Evolutionary conservation across 2,888 invertebrate genomes (phyloP).

Genomic region (Mythimna pallens): DNA sequence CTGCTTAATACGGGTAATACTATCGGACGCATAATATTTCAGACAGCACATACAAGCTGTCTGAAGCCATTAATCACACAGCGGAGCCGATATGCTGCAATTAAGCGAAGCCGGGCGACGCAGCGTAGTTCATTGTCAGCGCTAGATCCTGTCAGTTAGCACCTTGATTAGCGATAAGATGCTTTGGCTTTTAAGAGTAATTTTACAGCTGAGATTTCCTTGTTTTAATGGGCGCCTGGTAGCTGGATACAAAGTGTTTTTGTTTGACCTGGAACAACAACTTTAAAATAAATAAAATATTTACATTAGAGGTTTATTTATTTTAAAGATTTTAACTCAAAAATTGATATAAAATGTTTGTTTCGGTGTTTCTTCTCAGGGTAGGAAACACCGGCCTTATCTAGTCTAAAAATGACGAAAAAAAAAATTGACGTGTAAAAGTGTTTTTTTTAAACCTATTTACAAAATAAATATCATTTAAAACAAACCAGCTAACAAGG

Average conservation of each 20-base stretch:
- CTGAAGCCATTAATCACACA: constrained; percentile 72
- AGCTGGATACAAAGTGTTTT: neutral
- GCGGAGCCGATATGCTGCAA: constrained; percentile 72
- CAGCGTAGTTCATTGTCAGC: constrained; percentile 35
- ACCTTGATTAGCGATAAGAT: constrained; percentile 2
- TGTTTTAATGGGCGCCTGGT: constrained; percentile 27
- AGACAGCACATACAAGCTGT: constrained; percentile 62
- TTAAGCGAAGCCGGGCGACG: constrained; percentile 62
- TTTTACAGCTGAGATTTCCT: constrained; percentile 5
- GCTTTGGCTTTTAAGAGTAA: neutral
- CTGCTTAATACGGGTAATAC: neutral
- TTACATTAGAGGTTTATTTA: neutral
- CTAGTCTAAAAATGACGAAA: no score
- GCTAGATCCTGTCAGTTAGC: constrained; percentile 11
- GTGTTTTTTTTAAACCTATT: no score
- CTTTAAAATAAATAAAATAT: no score
- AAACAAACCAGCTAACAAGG: neutral
- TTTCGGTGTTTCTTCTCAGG: no score
- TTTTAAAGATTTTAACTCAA: no score
- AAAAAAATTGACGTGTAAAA: no score
- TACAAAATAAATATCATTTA: no score
- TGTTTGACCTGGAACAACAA: neutral
- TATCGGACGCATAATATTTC: constrained; percentile 39
- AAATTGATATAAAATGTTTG: no score
- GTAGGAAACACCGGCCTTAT: no score